These are phyloP conservation scores for Micrasema minimum DNA, from an alignment of 1,140 invertebrate genomes.

Conservation along the genomic window DNA sequence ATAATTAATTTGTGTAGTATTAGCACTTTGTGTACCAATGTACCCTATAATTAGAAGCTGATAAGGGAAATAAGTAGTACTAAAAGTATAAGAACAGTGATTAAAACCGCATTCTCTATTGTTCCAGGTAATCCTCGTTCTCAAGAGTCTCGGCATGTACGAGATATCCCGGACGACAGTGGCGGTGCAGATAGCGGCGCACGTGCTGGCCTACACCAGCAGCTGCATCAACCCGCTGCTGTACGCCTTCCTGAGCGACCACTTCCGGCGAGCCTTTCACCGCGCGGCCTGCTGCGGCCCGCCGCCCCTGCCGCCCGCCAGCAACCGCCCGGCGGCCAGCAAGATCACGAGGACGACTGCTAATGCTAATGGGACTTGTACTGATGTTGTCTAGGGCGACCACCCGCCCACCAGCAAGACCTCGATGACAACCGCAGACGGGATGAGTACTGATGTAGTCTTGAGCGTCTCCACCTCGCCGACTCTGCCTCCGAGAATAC, in stretches of 20 bases:
- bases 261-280: constrained; percentile 85
- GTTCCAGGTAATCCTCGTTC: constrained; percentile 80
- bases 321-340: constrained; percentile 26
- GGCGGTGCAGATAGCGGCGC: constrained; percentile 83
- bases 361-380: constrained; percentile 49
- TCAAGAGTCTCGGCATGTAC: constrained; percentile 80
- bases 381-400: constrained; percentile 42
- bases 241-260: constrained; percentile 92
- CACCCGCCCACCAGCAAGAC: not conserved
- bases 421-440: not conserved
- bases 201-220: constrained; percentile 95
- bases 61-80: too few species aligned
- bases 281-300: constrained; percentile 64
- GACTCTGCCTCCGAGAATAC: not conserved
- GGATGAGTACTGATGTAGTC: not conserved
- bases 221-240: constrained; percentile 95
- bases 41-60: too few species aligned
- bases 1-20: too few species aligned
- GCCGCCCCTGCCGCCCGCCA: constrained; percentile 31
- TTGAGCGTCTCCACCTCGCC: not conserved
- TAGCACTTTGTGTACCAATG: too few species aligned
- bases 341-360: constrained; percentile 49
- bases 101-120: constrained; percentile 45
- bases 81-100: too few species aligned
- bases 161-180: constrained; percentile 74